Conservation (phyloP, 1,140 invertebrate species). For the Rhyacophila brunnea region DNA sequence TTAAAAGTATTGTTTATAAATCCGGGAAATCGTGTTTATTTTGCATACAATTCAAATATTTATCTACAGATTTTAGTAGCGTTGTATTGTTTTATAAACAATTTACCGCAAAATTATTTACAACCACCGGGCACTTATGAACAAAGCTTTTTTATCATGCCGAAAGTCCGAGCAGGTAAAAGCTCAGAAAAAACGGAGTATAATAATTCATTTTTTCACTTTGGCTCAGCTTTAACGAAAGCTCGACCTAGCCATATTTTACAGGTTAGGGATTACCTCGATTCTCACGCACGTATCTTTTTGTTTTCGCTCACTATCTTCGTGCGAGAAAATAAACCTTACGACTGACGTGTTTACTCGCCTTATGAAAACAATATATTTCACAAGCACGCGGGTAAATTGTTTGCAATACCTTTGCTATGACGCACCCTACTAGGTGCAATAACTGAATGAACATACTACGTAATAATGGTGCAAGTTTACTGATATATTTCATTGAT, state of each 20-base stretch:
- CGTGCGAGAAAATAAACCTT: conserved; percentile 3
- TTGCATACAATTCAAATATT: no score
- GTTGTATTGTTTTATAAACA: no score
- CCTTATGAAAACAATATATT: neutral
- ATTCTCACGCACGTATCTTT: conserved; percentile 13
- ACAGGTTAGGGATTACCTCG: conserved; percentile 20
- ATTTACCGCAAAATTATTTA: neutral
- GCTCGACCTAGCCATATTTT: conserved; percentile 26
- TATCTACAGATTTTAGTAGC: no score
- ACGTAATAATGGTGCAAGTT: no score
- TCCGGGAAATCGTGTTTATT: no score
- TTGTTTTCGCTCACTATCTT: conserved; percentile 11
- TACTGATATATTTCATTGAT: no score
- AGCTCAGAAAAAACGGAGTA: conserved; percentile 10
- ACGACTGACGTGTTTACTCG: conserved; percentile 3
- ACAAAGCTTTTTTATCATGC: conserved; percentile 27
- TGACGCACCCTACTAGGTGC: no score
- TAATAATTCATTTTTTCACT: conserved; percentile 27
- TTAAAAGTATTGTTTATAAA: no score
- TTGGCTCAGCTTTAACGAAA: conserved; percentile 21
- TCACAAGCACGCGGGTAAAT: no score
- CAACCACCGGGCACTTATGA: neutral
- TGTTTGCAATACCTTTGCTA: no score
- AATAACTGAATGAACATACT: no score
- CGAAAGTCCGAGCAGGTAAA: conserved; percentile 11